phyloP scores from a whole-genome alignment of 2,888 invertebrate species.

The Nipponacmea schrenckii region DNA sequence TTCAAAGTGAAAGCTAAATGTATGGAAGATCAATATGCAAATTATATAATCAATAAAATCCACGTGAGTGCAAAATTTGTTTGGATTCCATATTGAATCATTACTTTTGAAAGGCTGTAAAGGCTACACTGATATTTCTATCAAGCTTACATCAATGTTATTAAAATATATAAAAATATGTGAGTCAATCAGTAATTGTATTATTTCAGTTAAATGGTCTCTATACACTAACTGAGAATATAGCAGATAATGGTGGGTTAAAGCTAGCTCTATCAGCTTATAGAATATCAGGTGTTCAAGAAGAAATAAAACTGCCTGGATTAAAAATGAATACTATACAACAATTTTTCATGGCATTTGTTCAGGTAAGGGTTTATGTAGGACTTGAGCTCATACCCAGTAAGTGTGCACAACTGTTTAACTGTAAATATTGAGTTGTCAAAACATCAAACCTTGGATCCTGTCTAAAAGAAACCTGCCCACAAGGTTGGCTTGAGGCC shows the following conservation, averaged over 20 bases:
- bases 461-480: too few species aligned
- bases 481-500: too few species aligned
- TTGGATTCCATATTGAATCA: background rate
- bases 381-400: background rate
- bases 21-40: conserved; percentile 78
- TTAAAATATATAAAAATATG: too few species aligned
- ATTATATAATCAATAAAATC: conserved; percentile 75
- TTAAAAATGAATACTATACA: conserved; percentile 64
- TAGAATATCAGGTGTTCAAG: conserved; percentile 59
- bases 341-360: conserved; percentile 71
- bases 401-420: too few species aligned
- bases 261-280: conserved; percentile 83
- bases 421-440: background rate
- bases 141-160: too few species aligned
- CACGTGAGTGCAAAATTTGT: conserved; percentile 36
- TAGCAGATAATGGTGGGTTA: conserved; percentile 93
- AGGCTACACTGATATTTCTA: too few species aligned
- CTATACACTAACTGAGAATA: conserved; percentile 93
- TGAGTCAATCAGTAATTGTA: background rate
- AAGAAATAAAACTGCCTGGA: conserved; percentile 72
- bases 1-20: conserved; percentile 49
- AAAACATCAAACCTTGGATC: too few species aligned
- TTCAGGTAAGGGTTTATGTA: conserved; percentile 68
- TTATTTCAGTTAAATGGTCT: conserved; percentile 79
- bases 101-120: background rate